Percentiles rank a stretch among this genome's conserved stretches.
Conservation (phyloP, 2,113 vertebrate species). For the Bubo blakistoni region DNA sequence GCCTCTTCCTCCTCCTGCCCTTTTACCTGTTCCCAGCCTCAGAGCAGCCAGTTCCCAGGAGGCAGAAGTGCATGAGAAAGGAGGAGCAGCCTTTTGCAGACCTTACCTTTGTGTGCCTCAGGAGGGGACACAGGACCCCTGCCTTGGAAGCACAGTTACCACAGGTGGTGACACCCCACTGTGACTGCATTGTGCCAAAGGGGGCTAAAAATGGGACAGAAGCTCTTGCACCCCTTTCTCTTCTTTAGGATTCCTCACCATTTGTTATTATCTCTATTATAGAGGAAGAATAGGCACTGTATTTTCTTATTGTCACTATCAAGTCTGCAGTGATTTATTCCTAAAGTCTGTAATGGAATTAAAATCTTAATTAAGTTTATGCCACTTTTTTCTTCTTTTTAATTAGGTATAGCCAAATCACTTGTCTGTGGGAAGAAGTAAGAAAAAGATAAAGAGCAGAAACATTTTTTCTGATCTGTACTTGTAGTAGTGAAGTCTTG, state of each 20-base stretch:
- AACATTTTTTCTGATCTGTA: slow-evolving; percentile 10
- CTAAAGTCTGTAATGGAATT: slow-evolving; percentile 15
- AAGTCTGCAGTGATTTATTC: slow-evolving; percentile 40
- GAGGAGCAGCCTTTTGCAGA: background rate
- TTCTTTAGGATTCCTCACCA: background rate
- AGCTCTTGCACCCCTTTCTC: background rate
- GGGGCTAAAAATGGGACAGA: background rate
- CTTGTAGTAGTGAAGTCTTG: background rate
- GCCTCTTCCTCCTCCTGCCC: background rate
- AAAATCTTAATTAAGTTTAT: slow-evolving; percentile 55
- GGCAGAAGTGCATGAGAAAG: background rate
- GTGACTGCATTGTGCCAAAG: background rate
- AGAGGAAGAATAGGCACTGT: background rate
- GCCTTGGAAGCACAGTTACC: background rate
- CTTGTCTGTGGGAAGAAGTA: background rate
- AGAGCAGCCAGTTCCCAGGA: background rate
- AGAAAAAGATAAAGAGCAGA: background rate
- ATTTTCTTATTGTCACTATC: slow-evolving; percentile 44
- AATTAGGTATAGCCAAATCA: slow-evolving; percentile 32
- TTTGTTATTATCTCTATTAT: background rate
- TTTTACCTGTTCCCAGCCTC: too few relatives aligned
- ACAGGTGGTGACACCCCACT: background rate
- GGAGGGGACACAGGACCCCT: background rate
- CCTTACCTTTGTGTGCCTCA: background rate
- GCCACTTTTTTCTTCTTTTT: slow-evolving; percentile 23